Base-by-base conservation (phyloP, 2,797 vertebrate species). In the Novumbra hubbsi region DNA sequence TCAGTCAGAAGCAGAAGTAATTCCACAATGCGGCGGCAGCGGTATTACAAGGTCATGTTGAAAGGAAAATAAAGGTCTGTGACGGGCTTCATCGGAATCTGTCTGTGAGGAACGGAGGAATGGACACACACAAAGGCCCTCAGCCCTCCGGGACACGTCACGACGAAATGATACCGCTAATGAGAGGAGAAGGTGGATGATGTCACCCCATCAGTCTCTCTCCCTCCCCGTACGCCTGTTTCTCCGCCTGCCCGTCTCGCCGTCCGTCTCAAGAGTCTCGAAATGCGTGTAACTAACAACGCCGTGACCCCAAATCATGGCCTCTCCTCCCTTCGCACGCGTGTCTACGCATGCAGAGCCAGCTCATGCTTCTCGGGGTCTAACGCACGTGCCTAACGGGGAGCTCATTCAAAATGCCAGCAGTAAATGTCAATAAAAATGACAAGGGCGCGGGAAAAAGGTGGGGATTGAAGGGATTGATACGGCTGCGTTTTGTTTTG, bases 361-460 rank as follows among this genome's bases (percentile, higher is more conserved):
- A 21, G 76, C 69, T 78, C 86, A 73, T 77, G 77, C 80, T 84
- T 83, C 81, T 89, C 79, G 79, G 81, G 83, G 48, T 68, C 50
- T 16, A 38, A 28, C 24, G 87, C 76, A 81, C 83, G 88, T 82
- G 83, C 82, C 85, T 83, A 92, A 92, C 86, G 90, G 83, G 90
- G 89, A 90, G 85, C 87, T 88, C 88, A 92, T 88, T 92, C 89
- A 88, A 95, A 96, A 93, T 94, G 93, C 94, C 94, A 95, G 92
- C 92, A 90, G 92, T 91, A 95, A 94, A 95, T 94, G 94, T 94
- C 95, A 96, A 94, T 94, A 95, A 95, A 96, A 95, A 94, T 93
- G 93, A 94, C 92, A 93, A 86, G 91, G 87, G 84, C 89, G 89
- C 91, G 92, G 91, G 94, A 95, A 95, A 94, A 95, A 95, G 92